These are phyloP conservation scores for Psix sp. DNA, from an alignment of 1,140 invertebrate species.

Conservation along the genomic window DNA sequence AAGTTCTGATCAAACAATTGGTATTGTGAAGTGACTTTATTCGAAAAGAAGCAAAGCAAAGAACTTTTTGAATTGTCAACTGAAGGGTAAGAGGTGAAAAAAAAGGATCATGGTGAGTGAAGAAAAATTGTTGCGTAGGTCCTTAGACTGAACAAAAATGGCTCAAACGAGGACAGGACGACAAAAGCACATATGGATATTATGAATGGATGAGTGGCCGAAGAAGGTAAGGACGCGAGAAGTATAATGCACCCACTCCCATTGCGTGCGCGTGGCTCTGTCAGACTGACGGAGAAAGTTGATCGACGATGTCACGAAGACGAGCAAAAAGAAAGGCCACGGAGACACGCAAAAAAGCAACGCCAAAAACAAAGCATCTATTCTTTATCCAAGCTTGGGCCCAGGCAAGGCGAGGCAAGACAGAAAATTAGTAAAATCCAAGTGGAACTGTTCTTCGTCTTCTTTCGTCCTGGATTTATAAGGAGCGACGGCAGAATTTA, in stretches of 20 bases:
- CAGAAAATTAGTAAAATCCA: constrained; percentile 77
- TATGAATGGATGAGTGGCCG: constrained; percentile 72
- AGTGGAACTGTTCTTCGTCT: constrained; percentile 71
- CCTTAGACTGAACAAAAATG: constrained; percentile 70
- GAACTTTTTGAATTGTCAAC: constrained; percentile 10
- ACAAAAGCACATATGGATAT: constrained; percentile 72
- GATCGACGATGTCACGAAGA: constrained; percentile 42
- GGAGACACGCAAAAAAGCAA: constrained; percentile 35
- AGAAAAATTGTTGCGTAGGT: constrained; percentile 76
- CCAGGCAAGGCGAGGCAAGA: constrained; percentile 54
- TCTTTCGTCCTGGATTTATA: constrained; percentile 71
- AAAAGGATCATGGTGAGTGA: constrained; percentile 4
- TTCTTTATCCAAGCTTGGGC: constrained; percentile 64
- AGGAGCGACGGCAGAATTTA: constrained; percentile 75
- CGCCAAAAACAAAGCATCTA: constrained; percentile 46
- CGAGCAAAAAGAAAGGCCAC: constrained; percentile 18
- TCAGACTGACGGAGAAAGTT: constrained; percentile 32
- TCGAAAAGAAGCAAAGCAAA: too few relatives aligned
- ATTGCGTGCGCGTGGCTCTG: constrained; percentile 53
- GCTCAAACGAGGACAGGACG: constrained; percentile 67
- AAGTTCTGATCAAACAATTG: too few relatives aligned
- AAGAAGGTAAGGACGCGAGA: constrained; percentile 70
- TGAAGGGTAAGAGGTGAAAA: constrained; percentile 1
- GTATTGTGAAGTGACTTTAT: too few relatives aligned
- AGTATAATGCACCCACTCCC: constrained; percentile 74